A percentile compares a stretch with the other conserved stretches of the same genome.
Evolutionary conservation across 2,888 invertebrate species (phyloP).

Genomic region (Syrphus vitripennis): DNA sequence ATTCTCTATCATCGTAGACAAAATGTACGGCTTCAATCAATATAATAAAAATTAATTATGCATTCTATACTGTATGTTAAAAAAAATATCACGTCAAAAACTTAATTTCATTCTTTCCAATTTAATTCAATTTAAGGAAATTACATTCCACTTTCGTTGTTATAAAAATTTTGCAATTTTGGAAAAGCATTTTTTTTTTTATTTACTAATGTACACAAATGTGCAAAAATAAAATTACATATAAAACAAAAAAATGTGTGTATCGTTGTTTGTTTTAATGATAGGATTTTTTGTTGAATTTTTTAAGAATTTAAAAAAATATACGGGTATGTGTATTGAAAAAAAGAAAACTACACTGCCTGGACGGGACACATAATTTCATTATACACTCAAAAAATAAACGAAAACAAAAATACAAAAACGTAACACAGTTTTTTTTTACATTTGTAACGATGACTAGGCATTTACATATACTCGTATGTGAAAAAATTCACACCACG

Average conservation of each 20-base stretch:
- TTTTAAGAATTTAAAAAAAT: not conserved
- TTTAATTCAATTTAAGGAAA: not conserved
- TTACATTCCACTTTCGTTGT: not conserved
- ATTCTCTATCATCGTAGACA: too few species aligned
- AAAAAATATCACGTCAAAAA: too few species aligned
- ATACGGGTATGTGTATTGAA: not conserved
- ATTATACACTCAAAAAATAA: constrained; percentile 38
- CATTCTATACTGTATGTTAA: too few species aligned
- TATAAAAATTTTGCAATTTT: not conserved
- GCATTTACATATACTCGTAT: not conserved
- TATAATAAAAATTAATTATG: too few species aligned
- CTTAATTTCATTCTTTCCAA: too few species aligned
- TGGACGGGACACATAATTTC: constrained; percentile 52
- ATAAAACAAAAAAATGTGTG: not conserved
- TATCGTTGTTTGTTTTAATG: constrained; percentile 15
- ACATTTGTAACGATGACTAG: not conserved
- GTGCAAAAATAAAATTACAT: not conserved
- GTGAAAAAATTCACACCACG: constrained; percentile 21
- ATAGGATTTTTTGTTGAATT: not conserved
- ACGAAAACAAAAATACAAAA: not conserved
- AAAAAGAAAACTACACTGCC: constrained; percentile 42
- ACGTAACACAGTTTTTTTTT: constrained; percentile 32
- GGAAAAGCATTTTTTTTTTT: constrained; percentile 67
- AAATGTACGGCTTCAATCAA: too few species aligned
- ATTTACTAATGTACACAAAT: not conserved